Evolutionary conservation across 2,888 invertebrate genomes (phyloP).

Genomic region (Folsomia candida): DNA sequence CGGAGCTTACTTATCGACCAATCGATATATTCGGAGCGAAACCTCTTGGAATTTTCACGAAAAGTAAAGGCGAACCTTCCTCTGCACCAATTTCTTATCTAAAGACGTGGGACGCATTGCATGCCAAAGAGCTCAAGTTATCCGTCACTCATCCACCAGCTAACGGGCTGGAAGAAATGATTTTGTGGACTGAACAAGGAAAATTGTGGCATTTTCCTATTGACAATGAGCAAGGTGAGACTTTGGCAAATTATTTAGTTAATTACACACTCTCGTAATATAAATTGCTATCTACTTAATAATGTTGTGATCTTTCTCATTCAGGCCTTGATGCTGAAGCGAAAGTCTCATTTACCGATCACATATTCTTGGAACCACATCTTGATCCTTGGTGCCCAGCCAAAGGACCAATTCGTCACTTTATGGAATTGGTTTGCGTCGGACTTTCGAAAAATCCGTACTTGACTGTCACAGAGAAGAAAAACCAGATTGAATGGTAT

Average conservation of each 20-base stretch:
- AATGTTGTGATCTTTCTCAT: slow-evolving; percentile 12
- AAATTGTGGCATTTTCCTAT: slow-evolving; percentile 97
- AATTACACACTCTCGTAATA: background rate
- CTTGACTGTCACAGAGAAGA: slow-evolving; percentile 81
- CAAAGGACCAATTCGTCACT: slow-evolving; percentile 87
- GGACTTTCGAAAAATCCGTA: slow-evolving; percentile 94
- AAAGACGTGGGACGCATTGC: slow-evolving; percentile 67
- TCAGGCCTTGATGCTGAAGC: slow-evolving; percentile 57
- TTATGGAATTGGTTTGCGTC: slow-evolving; percentile 92
- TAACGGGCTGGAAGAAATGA: slow-evolving; percentile 91
- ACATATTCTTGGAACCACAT: slow-evolving; percentile 85
- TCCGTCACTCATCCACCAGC: slow-evolving; percentile 70
- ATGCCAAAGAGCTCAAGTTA: slow-evolving; percentile 66
- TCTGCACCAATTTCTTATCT: slow-evolving; percentile 52
- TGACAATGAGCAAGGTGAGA: slow-evolving; percentile 87
- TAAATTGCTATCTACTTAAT: background rate
- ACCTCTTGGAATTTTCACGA: slow-evolving; percentile 67
- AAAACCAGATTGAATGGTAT: slow-evolving; percentile 87
- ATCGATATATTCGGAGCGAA: slow-evolving; percentile 64
- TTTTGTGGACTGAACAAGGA: slow-evolving; percentile 87
- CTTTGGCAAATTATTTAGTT: slow-evolving; percentile 2
- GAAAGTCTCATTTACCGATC: slow-evolving; percentile 81
- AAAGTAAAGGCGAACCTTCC: background rate
- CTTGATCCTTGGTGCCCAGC: slow-evolving; percentile 85
- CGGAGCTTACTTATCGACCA: slow-evolving; percentile 1